Evolutionary conservation across 2,888 invertebrate species (phyloP).

Genomic region (Liopterus haemorrhoidalis): DNA sequence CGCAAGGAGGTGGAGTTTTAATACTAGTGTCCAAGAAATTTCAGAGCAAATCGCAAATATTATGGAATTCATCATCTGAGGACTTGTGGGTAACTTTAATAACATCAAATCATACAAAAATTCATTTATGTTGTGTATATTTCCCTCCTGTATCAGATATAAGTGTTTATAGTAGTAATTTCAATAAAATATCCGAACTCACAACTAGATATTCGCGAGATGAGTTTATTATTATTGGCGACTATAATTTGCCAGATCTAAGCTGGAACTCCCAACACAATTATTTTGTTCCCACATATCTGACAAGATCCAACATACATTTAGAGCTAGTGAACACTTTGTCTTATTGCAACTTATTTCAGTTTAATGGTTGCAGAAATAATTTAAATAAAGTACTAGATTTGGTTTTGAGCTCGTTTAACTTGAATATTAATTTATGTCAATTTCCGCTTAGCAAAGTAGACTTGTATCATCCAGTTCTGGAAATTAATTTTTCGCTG

Average conservation of each 20-base stretch:
- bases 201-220: neutral
- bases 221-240: constrained; percentile 2
- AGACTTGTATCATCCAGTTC: no score
- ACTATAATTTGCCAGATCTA: neutral
- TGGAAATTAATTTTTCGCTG: no score
- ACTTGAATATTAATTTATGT: no score
- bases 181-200: neutral
- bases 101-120: neutral
- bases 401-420: no score
- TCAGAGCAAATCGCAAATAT: neutral
- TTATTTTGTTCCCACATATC: no score
- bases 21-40: neutral
- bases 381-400: no score
- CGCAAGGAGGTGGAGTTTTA: constrained; percentile 3
- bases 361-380: no score
- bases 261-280: no score
- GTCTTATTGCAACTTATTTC: no score
- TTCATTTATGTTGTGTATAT: neutral
- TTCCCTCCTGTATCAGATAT: neutral
- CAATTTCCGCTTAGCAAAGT: no score
- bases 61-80: neutral
- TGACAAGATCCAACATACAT: no score
- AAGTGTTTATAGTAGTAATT: neutral
- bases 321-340: no score
- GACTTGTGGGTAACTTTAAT: constrained; percentile 2